phyloP scores from a whole-genome alignment of 2,113 vertebrate species.

The Siphamia tubifer region DNA sequence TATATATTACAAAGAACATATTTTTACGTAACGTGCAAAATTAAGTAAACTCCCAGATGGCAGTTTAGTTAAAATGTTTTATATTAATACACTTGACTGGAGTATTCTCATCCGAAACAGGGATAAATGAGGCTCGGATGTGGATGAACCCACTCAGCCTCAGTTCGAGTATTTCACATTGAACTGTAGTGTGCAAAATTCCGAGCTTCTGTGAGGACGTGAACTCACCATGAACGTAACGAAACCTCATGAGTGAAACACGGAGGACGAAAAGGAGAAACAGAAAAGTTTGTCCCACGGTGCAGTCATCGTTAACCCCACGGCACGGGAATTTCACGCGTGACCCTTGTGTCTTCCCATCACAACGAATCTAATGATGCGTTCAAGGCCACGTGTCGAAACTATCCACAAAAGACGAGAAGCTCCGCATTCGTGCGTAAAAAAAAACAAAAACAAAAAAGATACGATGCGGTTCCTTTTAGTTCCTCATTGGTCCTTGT shows the following conservation, averaged over 20 bases:
- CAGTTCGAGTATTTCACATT: too few relatives aligned
- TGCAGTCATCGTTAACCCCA: constrained; percentile 1
- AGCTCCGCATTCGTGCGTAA: constrained; percentile 1
- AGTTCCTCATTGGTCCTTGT: constrained; percentile 26
- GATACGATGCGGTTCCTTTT: not conserved
- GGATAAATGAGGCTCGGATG: too few relatives aligned
- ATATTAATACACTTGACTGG: too few relatives aligned
- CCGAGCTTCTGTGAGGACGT: constrained; percentile 8
- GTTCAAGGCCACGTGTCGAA: not conserved
- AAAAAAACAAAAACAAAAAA: too few relatives aligned
- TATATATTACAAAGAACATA: too few relatives aligned
- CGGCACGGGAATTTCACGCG: not conserved
- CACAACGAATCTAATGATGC: not conserved
- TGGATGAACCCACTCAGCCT: too few relatives aligned
- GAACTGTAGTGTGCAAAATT: not conserved
- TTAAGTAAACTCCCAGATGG: too few relatives aligned
- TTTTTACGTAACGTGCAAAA: too few relatives aligned
- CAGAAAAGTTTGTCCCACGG: constrained; percentile 51
- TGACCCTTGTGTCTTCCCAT: not conserved
- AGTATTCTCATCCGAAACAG: too few relatives aligned
- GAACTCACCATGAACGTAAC: constrained; percentile 55
- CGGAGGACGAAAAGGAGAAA: constrained; percentile 44
- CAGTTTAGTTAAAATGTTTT: too few relatives aligned
- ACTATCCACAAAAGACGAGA: constrained; percentile 1
- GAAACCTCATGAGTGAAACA: constrained; percentile 44